Evolutionary conservation across 2,113 vertebrate species (phyloP).

Genomic region (Pseudopipra pipra): DNA sequence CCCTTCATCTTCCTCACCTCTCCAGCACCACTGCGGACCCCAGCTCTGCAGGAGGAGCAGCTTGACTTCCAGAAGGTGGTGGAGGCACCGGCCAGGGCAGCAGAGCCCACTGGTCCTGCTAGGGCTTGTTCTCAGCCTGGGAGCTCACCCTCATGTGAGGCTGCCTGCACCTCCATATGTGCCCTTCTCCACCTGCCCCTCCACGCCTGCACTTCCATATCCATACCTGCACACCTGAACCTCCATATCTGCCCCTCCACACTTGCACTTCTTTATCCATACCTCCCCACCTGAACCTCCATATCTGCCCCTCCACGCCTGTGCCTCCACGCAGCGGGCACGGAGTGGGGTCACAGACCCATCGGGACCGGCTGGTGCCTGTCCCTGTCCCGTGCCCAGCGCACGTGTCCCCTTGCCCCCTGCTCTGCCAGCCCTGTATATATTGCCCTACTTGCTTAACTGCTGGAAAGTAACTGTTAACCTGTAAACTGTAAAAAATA

Average conservation of each 20-base stretch:
- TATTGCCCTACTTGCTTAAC: conserved; percentile 69
- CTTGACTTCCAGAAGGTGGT: background rate
- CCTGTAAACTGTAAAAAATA: conserved; percentile 73
- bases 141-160: fast-evolving
- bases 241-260: background rate
- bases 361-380: fast-evolving
- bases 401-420: background rate
- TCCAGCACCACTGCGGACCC: background rate
- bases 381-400: background rate
- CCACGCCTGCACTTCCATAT: background rate
- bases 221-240: background rate
- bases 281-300: background rate
- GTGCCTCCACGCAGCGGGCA: background rate
- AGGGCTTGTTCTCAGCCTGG: fast-evolving
- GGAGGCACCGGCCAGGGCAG: background rate
- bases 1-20: background rate
- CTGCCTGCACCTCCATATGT: background rate
- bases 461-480: conserved; percentile 69
- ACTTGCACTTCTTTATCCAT: background rate
- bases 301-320: background rate
- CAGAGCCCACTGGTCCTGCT: background rate
- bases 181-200: background rate
- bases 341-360: fast-evolving
- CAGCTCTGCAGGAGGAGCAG: background rate
- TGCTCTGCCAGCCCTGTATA: conserved; percentile 60